Conservation (phyloP, 53 echinoderm and acorn worm species). For the Mesocentrotus franciscanus region DNA sequence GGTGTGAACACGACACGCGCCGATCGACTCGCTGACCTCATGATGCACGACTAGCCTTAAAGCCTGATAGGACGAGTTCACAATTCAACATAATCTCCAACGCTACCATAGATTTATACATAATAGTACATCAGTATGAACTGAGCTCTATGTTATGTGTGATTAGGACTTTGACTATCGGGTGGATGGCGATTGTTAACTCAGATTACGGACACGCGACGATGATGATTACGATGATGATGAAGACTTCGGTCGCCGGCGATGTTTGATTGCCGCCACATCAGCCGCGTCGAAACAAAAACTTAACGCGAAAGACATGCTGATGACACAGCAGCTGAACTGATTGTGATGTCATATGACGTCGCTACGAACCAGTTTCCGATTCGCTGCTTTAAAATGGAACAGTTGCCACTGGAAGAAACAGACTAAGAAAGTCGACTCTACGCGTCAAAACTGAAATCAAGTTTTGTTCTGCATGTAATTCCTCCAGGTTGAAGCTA, state of each 20-base stretch:
- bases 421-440: not conserved
- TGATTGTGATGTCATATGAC: not conserved
- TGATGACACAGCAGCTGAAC: not conserved
- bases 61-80: not conserved
- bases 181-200: constrained; percentile 12
- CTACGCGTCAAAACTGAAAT: not conserved
- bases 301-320: not conserved
- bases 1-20: constrained; percentile 15
- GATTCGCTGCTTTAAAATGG: not conserved
- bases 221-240: constrained; percentile 1
- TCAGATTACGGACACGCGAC: constrained; percentile 25
- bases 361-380: not conserved
- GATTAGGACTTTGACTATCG: not conserved
- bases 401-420: constrained; percentile 6
- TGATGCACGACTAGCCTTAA: not conserved
- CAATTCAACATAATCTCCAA: not conserved
- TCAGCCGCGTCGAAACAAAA: not conserved
- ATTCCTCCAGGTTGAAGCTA: not conserved
- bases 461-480: not conserved
- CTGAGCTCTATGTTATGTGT: not conserved
- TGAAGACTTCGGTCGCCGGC: not conserved
- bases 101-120: not conserved
- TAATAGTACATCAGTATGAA: not conserved
- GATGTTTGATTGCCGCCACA: not conserved
- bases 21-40: not conserved